phyloP scores from a whole-genome alignment of 2,113 vertebrate species.

The Propithecus coquereli region DNA sequence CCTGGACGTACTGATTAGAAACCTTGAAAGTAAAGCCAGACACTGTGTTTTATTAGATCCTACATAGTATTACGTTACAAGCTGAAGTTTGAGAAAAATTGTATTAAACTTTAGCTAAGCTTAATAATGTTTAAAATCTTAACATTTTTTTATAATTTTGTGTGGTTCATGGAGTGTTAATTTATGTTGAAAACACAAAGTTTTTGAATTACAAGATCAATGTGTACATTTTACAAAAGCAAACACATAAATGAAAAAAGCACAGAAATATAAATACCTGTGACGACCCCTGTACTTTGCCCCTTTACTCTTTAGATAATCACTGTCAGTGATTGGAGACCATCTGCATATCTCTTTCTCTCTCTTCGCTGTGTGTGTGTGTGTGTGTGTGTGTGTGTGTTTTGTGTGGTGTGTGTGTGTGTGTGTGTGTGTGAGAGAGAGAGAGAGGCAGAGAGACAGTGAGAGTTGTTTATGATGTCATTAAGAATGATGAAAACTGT shows the following conservation, averaged over 20 bases:
- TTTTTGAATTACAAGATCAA: background rate
- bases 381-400: background rate
- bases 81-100: background rate
- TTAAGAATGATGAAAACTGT: background rate
- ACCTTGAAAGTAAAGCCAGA: background rate
- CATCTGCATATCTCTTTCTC: accelerated
- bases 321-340: background rate
- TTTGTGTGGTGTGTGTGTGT: too few species aligned
- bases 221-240: background rate
- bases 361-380: background rate
- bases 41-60: background rate
- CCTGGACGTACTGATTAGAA: background rate
- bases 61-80: background rate
- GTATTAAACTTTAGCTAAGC: background rate
- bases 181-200: background rate
- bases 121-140: background rate
- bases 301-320: background rate
- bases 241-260: background rate
- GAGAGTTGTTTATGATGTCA: background rate
- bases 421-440: too few species aligned
- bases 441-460: background rate
- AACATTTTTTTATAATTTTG: background rate
- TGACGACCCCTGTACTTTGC: background rate
- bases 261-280: background rate
- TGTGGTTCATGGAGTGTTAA: background rate